Evolutionary conservation across 2,113 vertebrate genomes (phyloP).

Genomic region (Chaetura pelagica): DNA sequence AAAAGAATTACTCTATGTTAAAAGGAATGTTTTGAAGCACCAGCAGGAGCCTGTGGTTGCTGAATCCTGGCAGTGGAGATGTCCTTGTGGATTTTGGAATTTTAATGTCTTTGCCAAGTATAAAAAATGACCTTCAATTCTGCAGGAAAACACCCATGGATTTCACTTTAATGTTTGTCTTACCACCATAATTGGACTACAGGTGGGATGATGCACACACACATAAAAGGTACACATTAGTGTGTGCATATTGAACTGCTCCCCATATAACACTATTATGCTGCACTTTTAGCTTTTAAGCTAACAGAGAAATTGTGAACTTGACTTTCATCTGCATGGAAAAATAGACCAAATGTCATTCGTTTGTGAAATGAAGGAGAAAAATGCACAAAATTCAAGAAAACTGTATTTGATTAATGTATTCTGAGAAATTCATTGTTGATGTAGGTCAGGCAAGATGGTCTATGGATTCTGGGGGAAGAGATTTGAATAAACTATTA

Average conservation of each 20-base stretch:
- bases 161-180: constrained; percentile 15
- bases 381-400: constrained; percentile 34
- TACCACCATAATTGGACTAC: background rate
- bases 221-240: background rate
- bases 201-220: background rate
- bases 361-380: background rate
- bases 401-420: constrained; percentile 56
- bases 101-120: background rate
- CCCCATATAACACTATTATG: background rate
- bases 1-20: constrained; percentile 2
- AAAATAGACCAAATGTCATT: constrained; percentile 46
- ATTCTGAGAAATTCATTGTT: constrained; percentile 62
- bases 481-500: constrained; percentile 71
- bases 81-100: constrained; percentile 17
- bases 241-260: background rate
- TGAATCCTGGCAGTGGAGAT: background rate
- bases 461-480: constrained; percentile 67
- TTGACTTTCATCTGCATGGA: constrained; percentile 7
- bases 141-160: background rate
- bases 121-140: constrained; percentile 1
- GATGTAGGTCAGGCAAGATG: constrained; percentile 53
- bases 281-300: background rate
- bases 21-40: background rate
- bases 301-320: constrained; percentile 32
- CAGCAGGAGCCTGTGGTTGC: background rate